Conservation (phyloP, 2,888 invertebrate species). For the Tetramorium bicarinatum region DNA sequence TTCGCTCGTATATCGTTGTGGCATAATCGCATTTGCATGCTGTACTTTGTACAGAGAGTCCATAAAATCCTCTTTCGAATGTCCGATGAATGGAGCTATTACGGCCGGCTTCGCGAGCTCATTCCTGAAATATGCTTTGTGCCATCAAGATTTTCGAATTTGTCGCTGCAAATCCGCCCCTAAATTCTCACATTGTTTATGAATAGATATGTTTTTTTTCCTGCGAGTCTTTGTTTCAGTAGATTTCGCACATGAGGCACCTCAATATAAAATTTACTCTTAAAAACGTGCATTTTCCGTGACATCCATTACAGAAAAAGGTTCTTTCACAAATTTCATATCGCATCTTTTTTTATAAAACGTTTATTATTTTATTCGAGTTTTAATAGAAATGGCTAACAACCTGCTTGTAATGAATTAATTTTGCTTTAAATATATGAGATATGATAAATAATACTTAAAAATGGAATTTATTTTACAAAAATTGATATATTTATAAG, state of each 20-base stretch:
- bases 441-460: constrained; percentile 10
- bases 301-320: neutral
- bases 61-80: constrained; percentile 71
- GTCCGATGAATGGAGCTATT: constrained; percentile 66
- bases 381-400: constrained; percentile 23
- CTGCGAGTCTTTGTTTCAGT: neutral
- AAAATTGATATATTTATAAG: constrained; percentile 11
- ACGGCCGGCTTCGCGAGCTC: constrained; percentile 46
- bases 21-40: constrained; percentile 76
- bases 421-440: constrained; percentile 19
- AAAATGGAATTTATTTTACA: neutral
- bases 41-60: constrained; percentile 71
- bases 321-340: neutral
- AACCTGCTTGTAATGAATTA: constrained; percentile 27
- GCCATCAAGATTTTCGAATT: constrained; percentile 57
- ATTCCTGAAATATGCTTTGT: constrained; percentile 53
- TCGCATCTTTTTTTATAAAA: neutral
- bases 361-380: constrained; percentile 12
- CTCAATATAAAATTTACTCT: constrained; percentile 3
- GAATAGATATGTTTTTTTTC: constrained; percentile 2
- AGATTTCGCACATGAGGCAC: neutral
- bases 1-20: constrained; percentile 66
- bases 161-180: constrained; percentile 44
- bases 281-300: constrained; percentile 10
- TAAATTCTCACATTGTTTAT: neutral